Evolutionary conservation across 2,113 vertebrate species (phyloP).

Genomic region (Mesembrinibis cayennensis): DNA sequence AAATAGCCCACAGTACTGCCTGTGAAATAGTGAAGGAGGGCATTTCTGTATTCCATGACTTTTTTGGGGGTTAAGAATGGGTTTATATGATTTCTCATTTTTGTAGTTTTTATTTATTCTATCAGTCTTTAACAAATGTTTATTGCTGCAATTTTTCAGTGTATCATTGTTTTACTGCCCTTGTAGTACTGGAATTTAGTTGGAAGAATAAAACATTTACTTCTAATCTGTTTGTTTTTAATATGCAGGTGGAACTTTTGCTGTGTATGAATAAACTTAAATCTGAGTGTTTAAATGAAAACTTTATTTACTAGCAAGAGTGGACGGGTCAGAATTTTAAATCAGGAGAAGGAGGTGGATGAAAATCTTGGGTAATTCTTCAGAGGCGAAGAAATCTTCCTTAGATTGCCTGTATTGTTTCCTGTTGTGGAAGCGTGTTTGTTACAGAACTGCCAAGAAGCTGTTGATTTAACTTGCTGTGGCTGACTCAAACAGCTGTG

Average conservation of each 20-base stretch:
- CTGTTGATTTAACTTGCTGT: neutral
- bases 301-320: slow-evolving; percentile 33
- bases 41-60: slow-evolving; percentile 83
- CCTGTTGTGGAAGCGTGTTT: neutral
- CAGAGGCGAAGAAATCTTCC: neutral
- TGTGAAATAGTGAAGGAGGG: slow-evolving; percentile 79
- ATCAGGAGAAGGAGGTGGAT: neutral
- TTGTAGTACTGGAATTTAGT: slow-evolving; percentile 91
- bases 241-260: slow-evolving; percentile 70
- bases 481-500: neutral
- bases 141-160: slow-evolving; percentile 82
- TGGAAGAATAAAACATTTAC: slow-evolving; percentile 95
- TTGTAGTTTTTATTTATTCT: slow-evolving; percentile 89
- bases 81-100: slow-evolving; percentile 86
- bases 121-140: slow-evolving; percentile 86
- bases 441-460: neutral
- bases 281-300: slow-evolving; percentile 68
- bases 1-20: slow-evolving; percentile 82
- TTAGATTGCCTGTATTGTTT: neutral
- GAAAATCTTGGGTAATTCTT: neutral
- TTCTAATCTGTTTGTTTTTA: slow-evolving; percentile 79
- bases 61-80: slow-evolving; percentile 80
- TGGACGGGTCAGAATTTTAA: neutral
- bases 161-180: slow-evolving; percentile 89
- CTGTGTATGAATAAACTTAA: slow-evolving; percentile 71